Evolutionary conservation across 2,888 invertebrate species (phyloP).

Genomic region (Apantesis nais): DNA sequence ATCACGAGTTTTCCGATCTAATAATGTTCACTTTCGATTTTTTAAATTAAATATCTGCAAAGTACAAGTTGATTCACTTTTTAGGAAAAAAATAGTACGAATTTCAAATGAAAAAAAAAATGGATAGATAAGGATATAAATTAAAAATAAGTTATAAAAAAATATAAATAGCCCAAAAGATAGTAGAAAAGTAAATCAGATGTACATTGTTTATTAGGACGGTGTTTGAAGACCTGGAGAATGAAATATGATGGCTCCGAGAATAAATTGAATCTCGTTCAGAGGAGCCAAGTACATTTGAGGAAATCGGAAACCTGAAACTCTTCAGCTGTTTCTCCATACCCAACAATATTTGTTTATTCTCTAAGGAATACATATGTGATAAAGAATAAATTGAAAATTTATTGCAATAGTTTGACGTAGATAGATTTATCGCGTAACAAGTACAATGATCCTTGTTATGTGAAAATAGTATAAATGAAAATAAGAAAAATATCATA

Average conservation of each 20-base stretch:
- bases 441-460: too few species aligned
- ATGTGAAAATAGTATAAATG: too few species aligned
- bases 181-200: constrained; percentile 20
- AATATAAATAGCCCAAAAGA: not conserved
- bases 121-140: too few species aligned
- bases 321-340: constrained; percentile 21
- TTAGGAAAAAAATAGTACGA: not conserved
- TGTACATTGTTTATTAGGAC: constrained; percentile 20
- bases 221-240: constrained; percentile 53
- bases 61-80: not conserved
- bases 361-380: constrained; percentile 6
- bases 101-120: constrained; percentile 4
- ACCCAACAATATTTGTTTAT: constrained; percentile 12
- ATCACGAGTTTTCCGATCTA: not conserved
- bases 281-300: constrained; percentile 54
- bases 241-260: constrained; percentile 58
- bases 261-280: constrained; percentile 64
- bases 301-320: constrained; percentile 62
- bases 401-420: not conserved
- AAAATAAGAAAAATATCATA: not conserved
- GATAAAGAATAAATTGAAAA: not conserved
- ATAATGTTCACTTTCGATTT: not conserved
- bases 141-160: constrained; percentile 4
- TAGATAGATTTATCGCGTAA: too few species aligned
- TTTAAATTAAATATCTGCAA: not conserved